Evolutionary conservation across 2,113 vertebrate genomes (phyloP).

Genomic region (Lophotis ruficrista): DNA sequence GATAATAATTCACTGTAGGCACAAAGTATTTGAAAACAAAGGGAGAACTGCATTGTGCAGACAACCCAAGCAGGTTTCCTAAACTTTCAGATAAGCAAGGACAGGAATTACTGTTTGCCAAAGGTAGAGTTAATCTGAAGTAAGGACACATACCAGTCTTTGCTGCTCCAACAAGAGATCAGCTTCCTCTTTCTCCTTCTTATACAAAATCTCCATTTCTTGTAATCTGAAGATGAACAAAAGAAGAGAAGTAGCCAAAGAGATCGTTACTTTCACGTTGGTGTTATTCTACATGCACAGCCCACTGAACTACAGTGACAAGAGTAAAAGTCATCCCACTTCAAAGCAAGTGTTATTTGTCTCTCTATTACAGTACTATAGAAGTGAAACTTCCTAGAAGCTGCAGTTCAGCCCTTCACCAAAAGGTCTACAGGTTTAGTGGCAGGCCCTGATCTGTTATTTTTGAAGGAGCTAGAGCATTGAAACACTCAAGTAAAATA

Average conservation of each 20-base stretch:
- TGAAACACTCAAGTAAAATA: neutral
- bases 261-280: neutral
- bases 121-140: slow-evolving; percentile 24
- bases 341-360: neutral
- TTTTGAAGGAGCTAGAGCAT: neutral
- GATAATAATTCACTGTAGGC: neutral
- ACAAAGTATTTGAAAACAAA: slow-evolving; percentile 45
- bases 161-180: slow-evolving; percentile 98
- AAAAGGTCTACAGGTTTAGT: neutral
- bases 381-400: neutral
- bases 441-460: neutral
- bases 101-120: slow-evolving; percentile 43
- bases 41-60: slow-evolving; percentile 45
- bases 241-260: neutral
- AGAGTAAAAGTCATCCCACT: neutral
- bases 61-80: slow-evolving; percentile 40
- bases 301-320: neutral
- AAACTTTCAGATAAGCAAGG: slow-evolving; percentile 40
- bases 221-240: slow-evolving; percentile 82
- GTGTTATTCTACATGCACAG: neutral
- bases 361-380: neutral
- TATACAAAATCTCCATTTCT: slow-evolving; percentile 99
- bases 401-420: neutral
- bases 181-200: slow-evolving; percentile 98
- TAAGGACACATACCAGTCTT: slow-evolving; percentile 88